A percentile compares a stretch with the other conserved stretches of the same genome.
Conservation (phyloP, 2,113 vertebrate species). For the Ia io region DNA sequence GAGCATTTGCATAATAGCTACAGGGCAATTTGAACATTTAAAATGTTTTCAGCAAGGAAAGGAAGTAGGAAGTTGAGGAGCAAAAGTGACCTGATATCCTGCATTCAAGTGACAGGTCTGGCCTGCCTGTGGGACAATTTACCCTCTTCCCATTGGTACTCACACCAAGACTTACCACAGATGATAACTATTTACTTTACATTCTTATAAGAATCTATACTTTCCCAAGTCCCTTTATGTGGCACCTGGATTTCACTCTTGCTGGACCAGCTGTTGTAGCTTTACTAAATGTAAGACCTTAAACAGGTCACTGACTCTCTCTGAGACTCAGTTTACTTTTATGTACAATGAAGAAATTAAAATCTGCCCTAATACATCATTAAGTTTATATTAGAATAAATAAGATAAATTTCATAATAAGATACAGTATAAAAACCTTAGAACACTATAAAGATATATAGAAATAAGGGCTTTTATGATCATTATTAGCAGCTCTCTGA, state of each 20-base stretch:
- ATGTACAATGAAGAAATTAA: conserved; percentile 7
- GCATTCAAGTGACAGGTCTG: not conserved
- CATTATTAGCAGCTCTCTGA: not conserved
- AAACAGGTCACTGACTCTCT: not conserved
- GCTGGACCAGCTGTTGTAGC: not conserved
- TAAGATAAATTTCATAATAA: not conserved
- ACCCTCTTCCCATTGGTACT: not conserved
- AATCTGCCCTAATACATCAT: not conserved
- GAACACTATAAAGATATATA: not conserved
- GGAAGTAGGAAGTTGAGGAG: not conserved
- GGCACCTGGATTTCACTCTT: not conserved
- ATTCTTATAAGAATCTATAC: not conserved
- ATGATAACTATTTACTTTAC: not conserved
- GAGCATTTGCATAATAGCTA: not conserved
- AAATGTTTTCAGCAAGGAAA: not conserved
- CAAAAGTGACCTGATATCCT: not conserved
- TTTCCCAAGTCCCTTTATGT: not conserved
- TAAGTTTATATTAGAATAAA: not conserved
- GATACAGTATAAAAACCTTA: not conserved
- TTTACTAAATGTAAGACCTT: not conserved
- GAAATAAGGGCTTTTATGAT: not conserved
- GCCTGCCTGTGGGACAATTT: not conserved
- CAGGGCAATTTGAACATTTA: not conserved
- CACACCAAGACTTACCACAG: not conserved
- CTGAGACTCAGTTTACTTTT: not conserved